phyloP scores from a whole-genome alignment of 2,888 invertebrate species.

The Latheticus oryzae region DNA sequence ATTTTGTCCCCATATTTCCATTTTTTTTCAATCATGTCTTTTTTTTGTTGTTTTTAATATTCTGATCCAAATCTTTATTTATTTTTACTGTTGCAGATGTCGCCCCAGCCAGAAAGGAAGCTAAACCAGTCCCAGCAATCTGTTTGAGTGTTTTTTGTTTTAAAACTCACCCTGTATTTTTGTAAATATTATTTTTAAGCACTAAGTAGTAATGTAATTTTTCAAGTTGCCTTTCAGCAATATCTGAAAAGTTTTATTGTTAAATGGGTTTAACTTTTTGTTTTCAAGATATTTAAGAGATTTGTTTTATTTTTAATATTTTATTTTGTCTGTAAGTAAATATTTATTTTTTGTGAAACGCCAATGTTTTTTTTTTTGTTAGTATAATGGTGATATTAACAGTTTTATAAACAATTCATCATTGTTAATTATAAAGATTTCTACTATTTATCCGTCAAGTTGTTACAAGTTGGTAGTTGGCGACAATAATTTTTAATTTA shows the following conservation, averaged over 20 bases:
- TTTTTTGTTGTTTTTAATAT: too few species aligned
- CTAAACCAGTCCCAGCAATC: constrained; percentile 59
- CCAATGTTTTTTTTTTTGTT: constrained; percentile 29
- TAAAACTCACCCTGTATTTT: constrained; percentile 34
- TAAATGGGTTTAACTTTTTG: constrained; percentile 34
- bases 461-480: too few species aligned
- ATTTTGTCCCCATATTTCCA: constrained; percentile 1
- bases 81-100: constrained; percentile 60
- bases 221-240: constrained; percentile 47
- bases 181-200: constrained; percentile 38
- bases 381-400: constrained; percentile 35
- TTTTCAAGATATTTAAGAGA: constrained; percentile 40
- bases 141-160: constrained; percentile 48
- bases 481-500: constrained; percentile 31
- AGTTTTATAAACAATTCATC: too few species aligned
- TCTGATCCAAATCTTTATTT: too few species aligned
- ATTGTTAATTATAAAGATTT: constrained; percentile 7
- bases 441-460: constrained; percentile 27
- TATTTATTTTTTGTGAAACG: constrained; percentile 31
- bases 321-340: constrained; percentile 34
- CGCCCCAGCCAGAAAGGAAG: constrained; percentile 59
- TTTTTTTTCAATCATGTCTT: too few species aligned
- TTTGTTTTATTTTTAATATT: constrained; percentile 41
- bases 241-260: constrained; percentile 37
- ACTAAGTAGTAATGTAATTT: constrained; percentile 37